Base-by-base conservation (phyloP, 2,113 vertebrate species). In the Parus major region DNA sequence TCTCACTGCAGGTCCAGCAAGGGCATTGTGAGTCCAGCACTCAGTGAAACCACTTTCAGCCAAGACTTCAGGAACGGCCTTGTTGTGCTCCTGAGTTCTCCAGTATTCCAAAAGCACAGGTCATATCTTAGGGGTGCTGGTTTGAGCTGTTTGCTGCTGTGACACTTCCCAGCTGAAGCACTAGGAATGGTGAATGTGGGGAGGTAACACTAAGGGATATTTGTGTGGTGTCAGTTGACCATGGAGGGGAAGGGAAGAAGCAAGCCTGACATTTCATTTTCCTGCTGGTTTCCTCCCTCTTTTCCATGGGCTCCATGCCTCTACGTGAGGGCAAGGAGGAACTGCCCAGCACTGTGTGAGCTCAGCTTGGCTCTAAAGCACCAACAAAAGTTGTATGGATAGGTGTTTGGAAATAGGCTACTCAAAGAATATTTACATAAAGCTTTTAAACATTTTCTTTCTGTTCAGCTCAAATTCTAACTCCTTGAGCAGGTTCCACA, bases 11-110 rank as follows among this genome's bases (percentile, higher is more conserved):
- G 60, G 29, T 16, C 49, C 44, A 71, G 2, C 23, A 42, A 68
- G 35, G 50, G 39, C 0, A 0, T 8, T 0, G 0, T 19, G 63
- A 53, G 53, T 52, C 47, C 29, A 39, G 35, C 61, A 50, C 35
- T 53, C 20, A 42, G 44, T 44, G 68, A 72, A 72, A 31, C 12
- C n/a, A 9, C 17, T 59, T 76, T 42, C 29, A 60, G 44, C 63
- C 42, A 59, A 73, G 41, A n/a, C 31, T 31, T 35, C 36, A 20
- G 24, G 11, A 46, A 39, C 2, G 1, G 17, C 33, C 24, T 57
- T 33, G 19, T 57, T 33, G 19, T 2, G 5, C 73, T 86, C 27
- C 25, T 2, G 11, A 66, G 11, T 42, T 44, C 47, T 66, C 23
- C 29, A 15, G 16, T n/a, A 16, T 33, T 50, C 59, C 44, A 46